Evolutionary conservation across 2,113 vertebrate species (phyloP), one percentile per base, ranked within the genome.

Genomic region (Deroptyus accipitrinus): DNA sequence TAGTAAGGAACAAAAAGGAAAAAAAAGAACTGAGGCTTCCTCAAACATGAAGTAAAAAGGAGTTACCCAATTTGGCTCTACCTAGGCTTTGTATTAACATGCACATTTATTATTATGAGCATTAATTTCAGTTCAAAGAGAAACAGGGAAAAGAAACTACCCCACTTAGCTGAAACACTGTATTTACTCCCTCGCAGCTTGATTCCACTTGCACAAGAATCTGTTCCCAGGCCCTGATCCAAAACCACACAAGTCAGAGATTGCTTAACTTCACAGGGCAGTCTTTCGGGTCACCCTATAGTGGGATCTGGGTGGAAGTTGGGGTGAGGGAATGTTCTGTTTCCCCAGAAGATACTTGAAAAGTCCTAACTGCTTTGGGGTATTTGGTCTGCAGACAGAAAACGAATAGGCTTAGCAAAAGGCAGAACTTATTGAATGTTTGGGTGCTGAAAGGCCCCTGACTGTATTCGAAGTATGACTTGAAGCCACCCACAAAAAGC

Each of bases 131-230:
- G 54, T 63, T 79, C 72, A 93, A 93, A 80, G 23, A 90, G 23
- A 85, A 93, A 83, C 8, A 10, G 33, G 8, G 11, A 4, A 6
- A 37, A 70, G 73, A 80, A 91, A 94, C 69, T 46, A 85, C 1
- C 18, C 48, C 25, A 54, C 49, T 73, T 69, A 37, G 35, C 24
- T 78, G 76, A 93, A 94, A 87, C 1, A 4, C 33, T 70, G 37
- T 54, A 52, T 85, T 85, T 73, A 87, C 12, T 82, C 48, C 30
- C 35, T 72, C 51, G 74, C 70, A 92, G 78, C 52, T 76, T 91
- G 86, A 89, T 63, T 83, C 72, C 54, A 80, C 75, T 80, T 90
- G 75, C 54, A 83, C 46, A 54, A 82, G 39, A 72, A 91, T 73
- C 57, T 66, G 17, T 57, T 85, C 41, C 52, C 81, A 79, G 79